Evolutionary conservation across 1,140 invertebrate genomes (phyloP).

Genomic region (Diabrotica undecimpunctata): DNA sequence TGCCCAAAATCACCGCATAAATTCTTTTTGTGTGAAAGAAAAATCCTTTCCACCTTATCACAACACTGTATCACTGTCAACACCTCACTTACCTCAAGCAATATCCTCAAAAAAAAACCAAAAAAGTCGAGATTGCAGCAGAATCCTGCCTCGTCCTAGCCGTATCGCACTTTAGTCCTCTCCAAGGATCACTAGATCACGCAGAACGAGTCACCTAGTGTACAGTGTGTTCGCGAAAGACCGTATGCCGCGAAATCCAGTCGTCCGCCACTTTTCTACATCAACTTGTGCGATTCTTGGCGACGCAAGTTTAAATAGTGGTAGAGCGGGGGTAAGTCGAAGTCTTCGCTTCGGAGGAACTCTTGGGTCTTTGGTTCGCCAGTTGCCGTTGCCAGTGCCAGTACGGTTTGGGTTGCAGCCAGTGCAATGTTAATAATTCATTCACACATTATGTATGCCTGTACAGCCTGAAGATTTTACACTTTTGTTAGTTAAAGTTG

Average conservation of each 20-base stretch:
- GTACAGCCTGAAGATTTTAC: too few relatives aligned
- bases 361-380: too few relatives aligned
- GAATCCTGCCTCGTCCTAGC: slow-evolving; percentile 11
- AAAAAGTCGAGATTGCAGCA: slow-evolving; percentile 3
- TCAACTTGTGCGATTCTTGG: slow-evolving; percentile 17
- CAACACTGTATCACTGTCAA: slow-evolving; percentile 5
- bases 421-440: too few relatives aligned
- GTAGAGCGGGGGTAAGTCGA: slow-evolving; percentile 13
- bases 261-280: neutral
- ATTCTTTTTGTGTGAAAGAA: neutral
- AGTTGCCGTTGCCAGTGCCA: slow-evolving; percentile 4
- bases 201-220: neutral
- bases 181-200: neutral
- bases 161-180: neutral
- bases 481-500: too few relatives aligned
- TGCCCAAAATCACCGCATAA: neutral
- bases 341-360: slow-evolving; percentile 2
- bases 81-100: slow-evolving; percentile 16
- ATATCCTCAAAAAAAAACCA: slow-evolving; percentile 9
- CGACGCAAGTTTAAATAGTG: slow-evolving; percentile 19
- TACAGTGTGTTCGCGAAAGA: slow-evolving; percentile 11
- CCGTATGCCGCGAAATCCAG: slow-evolving; percentile 1
- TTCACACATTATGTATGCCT: too few relatives aligned
- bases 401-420: slow-evolving; percentile 1
- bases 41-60: slow-evolving; percentile 15